These are phyloP conservation scores for Epirrhoe alternata DNA, from an alignment of 2,888 invertebrate genomes.

Conservation along the genomic window DNA sequence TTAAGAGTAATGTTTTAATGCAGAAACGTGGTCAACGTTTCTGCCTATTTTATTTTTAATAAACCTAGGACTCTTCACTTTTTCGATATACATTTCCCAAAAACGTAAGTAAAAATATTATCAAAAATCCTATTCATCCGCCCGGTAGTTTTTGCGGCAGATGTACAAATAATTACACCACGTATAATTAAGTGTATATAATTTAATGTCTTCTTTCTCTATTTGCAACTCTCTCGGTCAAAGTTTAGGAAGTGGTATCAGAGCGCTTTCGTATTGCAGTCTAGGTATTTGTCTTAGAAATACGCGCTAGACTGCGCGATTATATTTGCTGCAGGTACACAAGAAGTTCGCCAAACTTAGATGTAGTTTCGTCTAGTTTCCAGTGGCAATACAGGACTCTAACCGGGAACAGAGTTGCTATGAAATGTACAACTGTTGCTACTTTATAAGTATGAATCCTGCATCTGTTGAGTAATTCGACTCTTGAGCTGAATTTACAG, in stretches of 20 bases:
- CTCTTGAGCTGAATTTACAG: background rate
- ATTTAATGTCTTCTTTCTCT: background rate
- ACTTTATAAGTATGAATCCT: background rate
- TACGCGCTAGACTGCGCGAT: conserved; percentile 57
- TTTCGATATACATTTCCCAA: too few relatives aligned
- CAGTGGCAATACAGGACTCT: conserved; percentile 15
- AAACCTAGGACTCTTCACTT: too few relatives aligned
- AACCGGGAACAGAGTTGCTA: background rate
- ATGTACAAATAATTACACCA: too few relatives aligned
- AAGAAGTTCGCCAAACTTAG: conserved; percentile 60
- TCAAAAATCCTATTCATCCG: too few relatives aligned
- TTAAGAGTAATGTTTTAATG: too few relatives aligned
- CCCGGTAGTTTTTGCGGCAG: too few relatives aligned
- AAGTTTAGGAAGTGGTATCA: conserved; percentile 1
- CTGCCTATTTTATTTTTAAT: too few relatives aligned
- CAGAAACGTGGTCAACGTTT: too few relatives aligned
- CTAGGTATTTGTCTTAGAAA: conserved; percentile 13
- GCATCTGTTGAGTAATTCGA: too few relatives aligned
- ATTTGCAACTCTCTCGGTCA: background rate
- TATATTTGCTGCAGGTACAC: conserved; percentile 72
- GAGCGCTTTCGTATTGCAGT: background rate
- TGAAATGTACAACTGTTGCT: conserved; percentile 5
- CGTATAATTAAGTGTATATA: too few relatives aligned
- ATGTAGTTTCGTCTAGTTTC: conserved; percentile 55
- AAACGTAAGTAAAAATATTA: too few relatives aligned